Evolutionary conservation across 2,113 vertebrate species (phyloP).

Genomic region (Rallus limicola): DNA sequence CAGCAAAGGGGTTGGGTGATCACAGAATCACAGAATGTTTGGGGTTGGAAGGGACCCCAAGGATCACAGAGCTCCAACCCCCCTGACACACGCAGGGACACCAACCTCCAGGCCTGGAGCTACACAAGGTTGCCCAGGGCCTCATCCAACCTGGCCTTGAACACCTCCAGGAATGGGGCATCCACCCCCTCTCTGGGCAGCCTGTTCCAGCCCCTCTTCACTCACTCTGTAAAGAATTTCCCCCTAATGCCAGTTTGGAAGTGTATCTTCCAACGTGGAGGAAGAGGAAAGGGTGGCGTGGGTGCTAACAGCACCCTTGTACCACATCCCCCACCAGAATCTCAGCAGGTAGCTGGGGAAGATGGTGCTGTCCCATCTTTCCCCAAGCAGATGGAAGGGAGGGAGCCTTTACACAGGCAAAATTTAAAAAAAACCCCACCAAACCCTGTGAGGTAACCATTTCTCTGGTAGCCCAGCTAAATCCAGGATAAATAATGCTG

Average conservation of each 20-base stretch:
- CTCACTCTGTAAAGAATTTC: too few species aligned
- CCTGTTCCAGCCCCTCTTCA: too few species aligned
- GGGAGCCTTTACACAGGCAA: neutral
- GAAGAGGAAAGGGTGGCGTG: fast-evolving
- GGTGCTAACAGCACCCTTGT: neutral
- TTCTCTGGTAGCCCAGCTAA: neutral
- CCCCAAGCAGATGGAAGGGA: neutral
- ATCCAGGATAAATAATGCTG: constrained; percentile 17
- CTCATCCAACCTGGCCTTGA: too few species aligned
- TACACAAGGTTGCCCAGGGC: too few species aligned
- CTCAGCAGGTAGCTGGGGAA: neutral
- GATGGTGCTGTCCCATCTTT: neutral
- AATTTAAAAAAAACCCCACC: neutral
- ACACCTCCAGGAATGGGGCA: too few species aligned
- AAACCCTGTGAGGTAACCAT: neutral
- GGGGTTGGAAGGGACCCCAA: too few species aligned
- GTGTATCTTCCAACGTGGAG: neutral
- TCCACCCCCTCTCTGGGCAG: too few species aligned
- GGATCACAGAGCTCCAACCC: too few species aligned
- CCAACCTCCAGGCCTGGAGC: too few species aligned
- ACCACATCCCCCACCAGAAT: neutral
- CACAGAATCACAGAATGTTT: too few species aligned
- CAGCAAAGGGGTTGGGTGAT: neutral
- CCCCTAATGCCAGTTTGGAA: neutral
- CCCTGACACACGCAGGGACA: too few species aligned